These are phyloP conservation scores for Lobophora halterata DNA, from an alignment of 2,888 invertebrate species.

Conservation along the genomic window DNA sequence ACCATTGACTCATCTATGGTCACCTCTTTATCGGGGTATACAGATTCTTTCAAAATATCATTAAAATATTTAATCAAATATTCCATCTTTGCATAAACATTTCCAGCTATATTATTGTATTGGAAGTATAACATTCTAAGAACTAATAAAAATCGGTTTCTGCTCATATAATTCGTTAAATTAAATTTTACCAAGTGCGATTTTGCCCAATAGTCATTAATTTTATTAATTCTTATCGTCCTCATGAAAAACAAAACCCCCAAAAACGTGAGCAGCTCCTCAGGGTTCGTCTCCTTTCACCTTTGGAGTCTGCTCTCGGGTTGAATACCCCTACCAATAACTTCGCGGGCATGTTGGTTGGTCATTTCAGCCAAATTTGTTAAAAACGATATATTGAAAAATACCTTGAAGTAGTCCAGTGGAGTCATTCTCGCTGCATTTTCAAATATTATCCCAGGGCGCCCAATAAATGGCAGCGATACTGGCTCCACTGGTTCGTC, in stretches of 20 bases:
- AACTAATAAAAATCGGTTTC: constrained; percentile 35
- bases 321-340: background rate
- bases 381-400: background rate
- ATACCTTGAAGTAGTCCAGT: constrained; percentile 1
- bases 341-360: background rate
- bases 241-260: constrained; percentile 11
- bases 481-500: background rate
- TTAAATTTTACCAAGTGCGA: constrained; percentile 1
- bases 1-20: constrained; percentile 29
- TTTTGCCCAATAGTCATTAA: constrained; percentile 7
- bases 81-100: too few species aligned
- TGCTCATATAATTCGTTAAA: constrained; percentile 16
- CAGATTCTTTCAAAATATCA: constrained; percentile 32
- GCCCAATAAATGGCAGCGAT: background rate
- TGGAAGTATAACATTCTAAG: too few species aligned
- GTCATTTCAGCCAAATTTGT: background rate
- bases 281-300: constrained; percentile 1
- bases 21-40: constrained; percentile 28
- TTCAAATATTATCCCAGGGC: background rate
- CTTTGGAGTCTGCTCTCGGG: background rate
- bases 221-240: constrained; percentile 1
- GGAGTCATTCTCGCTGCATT: background rate
- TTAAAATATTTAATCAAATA: constrained; percentile 48
- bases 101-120: too few species aligned
- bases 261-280: constrained; percentile 2